A percentile compares a stretch with the other conserved stretches of the same genome.
Evolutionary conservation across 2,113 vertebrate genomes (phyloP).

Genomic region (Cynocephalus volans): DNA sequence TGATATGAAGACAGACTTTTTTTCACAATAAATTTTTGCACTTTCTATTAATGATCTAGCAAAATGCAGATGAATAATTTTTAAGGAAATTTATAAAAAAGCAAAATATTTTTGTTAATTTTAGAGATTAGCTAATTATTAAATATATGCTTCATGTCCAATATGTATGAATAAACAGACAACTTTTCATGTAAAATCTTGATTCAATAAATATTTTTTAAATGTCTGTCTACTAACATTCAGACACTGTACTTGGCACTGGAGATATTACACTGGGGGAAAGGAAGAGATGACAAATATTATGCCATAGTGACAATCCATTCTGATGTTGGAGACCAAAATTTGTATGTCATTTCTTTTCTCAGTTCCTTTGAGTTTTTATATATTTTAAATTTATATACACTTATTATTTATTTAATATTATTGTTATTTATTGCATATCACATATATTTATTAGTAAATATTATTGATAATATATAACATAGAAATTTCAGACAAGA

Average conservation of each 20-base stretch:
- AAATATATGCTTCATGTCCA: not conserved
- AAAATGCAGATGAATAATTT: not conserved
- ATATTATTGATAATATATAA: too few relatives aligned
- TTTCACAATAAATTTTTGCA: constrained; percentile 35
- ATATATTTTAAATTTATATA: not conserved
- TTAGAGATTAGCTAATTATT: not conserved
- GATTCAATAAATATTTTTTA: not conserved
- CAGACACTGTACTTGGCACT: not conserved
- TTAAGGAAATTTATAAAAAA: not conserved
- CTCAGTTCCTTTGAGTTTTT: not conserved
- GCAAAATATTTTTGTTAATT: not conserved
- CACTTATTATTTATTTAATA: not conserved
- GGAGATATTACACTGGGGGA: accelerated
- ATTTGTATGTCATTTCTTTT: not conserved
- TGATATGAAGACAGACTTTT: not conserved
- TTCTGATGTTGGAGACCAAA: not conserved
- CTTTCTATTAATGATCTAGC: not conserved
- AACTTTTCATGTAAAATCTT: not conserved
- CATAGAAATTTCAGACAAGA: not conserved
- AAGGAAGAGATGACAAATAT: not conserved
- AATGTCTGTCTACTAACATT: not conserved
- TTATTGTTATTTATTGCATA: not conserved
- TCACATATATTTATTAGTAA: too few relatives aligned
- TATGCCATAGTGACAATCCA: not conserved
- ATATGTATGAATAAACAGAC: not conserved